Percentiles rank a stretch among this genome's conserved stretches.
Conservation (phyloP, 2,113 vertebrate species). For the Prinia subflava region DNA sequence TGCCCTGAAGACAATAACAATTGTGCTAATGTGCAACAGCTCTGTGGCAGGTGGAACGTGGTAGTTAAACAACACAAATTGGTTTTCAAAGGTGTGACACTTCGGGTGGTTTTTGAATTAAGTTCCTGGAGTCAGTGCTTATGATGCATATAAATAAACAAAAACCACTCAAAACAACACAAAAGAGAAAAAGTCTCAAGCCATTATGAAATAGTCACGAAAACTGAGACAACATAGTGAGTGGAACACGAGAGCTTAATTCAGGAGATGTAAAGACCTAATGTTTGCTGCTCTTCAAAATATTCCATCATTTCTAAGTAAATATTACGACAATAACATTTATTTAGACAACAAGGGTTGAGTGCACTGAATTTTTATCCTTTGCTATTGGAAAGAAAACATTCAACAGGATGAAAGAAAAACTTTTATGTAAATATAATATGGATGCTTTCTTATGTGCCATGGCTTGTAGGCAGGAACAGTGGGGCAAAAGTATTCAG, state of each 20-base stretch:
- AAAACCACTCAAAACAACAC: neutral
- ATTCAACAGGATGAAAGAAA: neutral
- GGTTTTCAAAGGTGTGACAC: neutral
- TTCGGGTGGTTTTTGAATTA: neutral
- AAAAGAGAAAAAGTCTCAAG: neutral
- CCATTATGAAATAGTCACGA: neutral
- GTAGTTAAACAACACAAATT: neutral
- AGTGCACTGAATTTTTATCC: neutral
- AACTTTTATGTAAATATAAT: neutral
- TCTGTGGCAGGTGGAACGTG: neutral
- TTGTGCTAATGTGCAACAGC: neutral
- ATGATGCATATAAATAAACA: neutral
- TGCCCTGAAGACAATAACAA: neutral
- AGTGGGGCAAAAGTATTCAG: neutral
- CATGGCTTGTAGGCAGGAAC: neutral
- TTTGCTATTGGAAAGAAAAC: neutral
- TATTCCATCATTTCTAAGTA: neutral
- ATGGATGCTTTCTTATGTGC: neutral
- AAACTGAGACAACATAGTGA: neutral
- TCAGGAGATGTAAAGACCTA: neutral
- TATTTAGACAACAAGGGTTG: neutral
- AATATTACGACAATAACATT: neutral
- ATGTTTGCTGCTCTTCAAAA: neutral
- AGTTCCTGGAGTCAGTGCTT: neutral
- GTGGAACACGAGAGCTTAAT: neutral